Conservation (phyloP, 2,888 invertebrate genomes). For the Oscheius sp. region DNA sequence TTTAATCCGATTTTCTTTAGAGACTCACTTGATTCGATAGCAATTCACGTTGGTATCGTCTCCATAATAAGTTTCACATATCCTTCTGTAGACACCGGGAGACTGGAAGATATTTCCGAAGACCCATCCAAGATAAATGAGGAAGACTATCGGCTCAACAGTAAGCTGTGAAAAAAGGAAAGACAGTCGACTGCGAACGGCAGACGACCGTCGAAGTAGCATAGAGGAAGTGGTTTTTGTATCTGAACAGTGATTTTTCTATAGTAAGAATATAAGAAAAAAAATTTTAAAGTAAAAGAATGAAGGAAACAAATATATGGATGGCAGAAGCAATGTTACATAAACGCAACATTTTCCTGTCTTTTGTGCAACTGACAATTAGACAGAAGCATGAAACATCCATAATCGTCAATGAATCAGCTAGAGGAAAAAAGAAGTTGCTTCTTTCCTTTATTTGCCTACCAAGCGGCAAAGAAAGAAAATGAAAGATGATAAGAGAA, state of each 20-base stretch:
- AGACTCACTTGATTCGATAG: slow-evolving; percentile 30
- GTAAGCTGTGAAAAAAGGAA: slow-evolving; percentile 21
- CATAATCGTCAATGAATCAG: no score
- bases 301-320: no score
- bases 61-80: slow-evolving; percentile 50
- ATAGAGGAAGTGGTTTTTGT: not conserved
- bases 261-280: not conserved
- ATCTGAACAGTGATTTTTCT: not conserved
- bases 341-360: no score
- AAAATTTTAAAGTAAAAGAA: not conserved
- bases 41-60: slow-evolving; percentile 38
- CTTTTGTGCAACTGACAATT: no score
- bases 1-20: not conserved
- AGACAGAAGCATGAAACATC: no score
- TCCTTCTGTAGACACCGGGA: slow-evolving; percentile 49
- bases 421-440: no score
- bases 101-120: slow-evolving; percentile 56
- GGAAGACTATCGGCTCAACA: slow-evolving; percentile 49
- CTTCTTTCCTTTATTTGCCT: no score
- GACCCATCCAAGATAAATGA: slow-evolving; percentile 54
- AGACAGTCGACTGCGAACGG: slow-evolving; percentile 13
- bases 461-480: no score
- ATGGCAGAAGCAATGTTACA: no score
- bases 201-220: slow-evolving; percentile 2
- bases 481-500: no score